These are phyloP conservation scores for Otocyon megalotis DNA, from an alignment of 2,113 vertebrate species.

Conservation along the genomic window DNA sequence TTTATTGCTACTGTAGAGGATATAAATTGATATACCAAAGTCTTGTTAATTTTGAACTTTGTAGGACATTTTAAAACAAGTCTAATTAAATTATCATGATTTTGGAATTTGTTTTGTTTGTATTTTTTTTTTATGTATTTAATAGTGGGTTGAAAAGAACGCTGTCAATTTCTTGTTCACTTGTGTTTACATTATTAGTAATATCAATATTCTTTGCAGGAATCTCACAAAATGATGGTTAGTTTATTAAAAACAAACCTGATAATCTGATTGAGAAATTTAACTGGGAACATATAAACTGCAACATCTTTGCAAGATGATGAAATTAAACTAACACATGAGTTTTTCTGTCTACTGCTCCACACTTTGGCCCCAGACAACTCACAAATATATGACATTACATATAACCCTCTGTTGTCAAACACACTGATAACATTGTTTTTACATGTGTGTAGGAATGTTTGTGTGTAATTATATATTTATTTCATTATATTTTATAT, in stretches of 20 bases:
- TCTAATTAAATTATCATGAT: neutral
- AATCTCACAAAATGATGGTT: neutral
- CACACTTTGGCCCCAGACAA: neutral
- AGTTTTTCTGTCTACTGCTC: neutral
- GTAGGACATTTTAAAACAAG: neutral
- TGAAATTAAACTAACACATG: slow-evolving; percentile 50
- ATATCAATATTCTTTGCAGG: neutral
- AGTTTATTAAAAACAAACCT: slow-evolving; percentile 1
- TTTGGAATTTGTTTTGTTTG: neutral
- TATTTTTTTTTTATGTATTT: neutral
- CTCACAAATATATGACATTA: neutral
- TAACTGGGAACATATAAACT: neutral
- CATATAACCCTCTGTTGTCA: neutral
- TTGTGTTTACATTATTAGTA: neutral
- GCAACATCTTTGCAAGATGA: neutral
- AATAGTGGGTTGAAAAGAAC: slow-evolving; percentile 27
- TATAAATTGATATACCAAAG: neutral
- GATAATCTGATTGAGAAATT: slow-evolving; percentile 24
- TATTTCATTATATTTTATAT: neutral
- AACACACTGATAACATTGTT: neutral
- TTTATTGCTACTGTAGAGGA: neutral
- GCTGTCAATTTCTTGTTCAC: neutral
- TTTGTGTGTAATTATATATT: neutral
- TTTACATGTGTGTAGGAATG: neutral
- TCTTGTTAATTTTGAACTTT: slow-evolving; percentile 13